phyloP scores from a whole-genome alignment of 2,797 vertebrate species.

The Anisognathus igniventris region DNA sequence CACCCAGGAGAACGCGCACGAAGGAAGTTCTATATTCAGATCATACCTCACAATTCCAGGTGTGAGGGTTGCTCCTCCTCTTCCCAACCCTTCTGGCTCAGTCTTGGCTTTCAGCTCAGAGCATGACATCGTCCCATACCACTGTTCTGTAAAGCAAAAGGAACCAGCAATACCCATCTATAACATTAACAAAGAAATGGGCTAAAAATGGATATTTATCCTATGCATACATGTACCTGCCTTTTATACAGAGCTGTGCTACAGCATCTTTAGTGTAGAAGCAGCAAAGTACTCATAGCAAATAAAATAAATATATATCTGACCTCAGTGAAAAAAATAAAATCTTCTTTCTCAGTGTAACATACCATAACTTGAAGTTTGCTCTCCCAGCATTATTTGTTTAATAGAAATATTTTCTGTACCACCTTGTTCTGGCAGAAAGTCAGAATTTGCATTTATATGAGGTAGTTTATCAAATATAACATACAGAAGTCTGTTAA shows the following conservation, averaged over 20 bases:
- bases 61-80: neutral
- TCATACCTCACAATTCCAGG: neutral
- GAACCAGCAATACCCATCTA: neutral
- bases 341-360: constrained; percentile 48
- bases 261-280: neutral
- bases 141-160: neutral
- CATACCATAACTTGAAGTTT: constrained; percentile 72
- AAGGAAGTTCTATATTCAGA: neutral
- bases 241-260: neutral
- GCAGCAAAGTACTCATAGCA: constrained; percentile 54
- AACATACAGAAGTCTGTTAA: constrained; percentile 85
- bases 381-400: constrained; percentile 81
- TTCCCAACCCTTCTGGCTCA: neutral
- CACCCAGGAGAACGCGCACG: neutral
- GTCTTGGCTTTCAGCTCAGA: neutral
- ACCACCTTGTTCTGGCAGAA: constrained; percentile 85
- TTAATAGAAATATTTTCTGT: constrained; percentile 84
- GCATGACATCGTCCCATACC: neutral
- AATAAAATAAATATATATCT: constrained; percentile 52
- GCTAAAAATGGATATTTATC: neutral
- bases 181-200: neutral
- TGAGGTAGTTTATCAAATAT: constrained; percentile 86
- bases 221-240: neutral
- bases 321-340: constrained; percentile 65
- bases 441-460: constrained; percentile 88